Base-by-base conservation (phyloP, 2,888 invertebrate species). In the Leptopilina syphax region DNA sequence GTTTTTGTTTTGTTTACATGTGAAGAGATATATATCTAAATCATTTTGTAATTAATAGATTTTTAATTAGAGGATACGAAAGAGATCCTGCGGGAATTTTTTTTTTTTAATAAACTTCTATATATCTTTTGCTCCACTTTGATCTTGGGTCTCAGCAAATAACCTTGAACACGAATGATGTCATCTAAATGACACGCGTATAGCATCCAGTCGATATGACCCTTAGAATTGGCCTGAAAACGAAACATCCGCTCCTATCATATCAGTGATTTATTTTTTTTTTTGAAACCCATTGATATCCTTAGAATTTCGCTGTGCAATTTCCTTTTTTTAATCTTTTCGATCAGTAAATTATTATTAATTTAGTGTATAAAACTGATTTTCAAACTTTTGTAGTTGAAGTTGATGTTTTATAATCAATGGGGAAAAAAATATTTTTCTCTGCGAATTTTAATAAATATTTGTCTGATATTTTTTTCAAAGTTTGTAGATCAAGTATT, bases 81-180 rank as follows among this genome's bases (percentile, higher is more conserved):
- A 63, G 18, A 63, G 24, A 63, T 63, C 63, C 63, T 63, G 63
- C 50, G 63, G 27, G 47, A 24, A 7, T 70, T 50, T 50, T 70
- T 54, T 18, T 18, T 18, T 18, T 18, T 18, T 18, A 50, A 24
- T 70, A 12, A 12, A 3, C 7, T 24, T 54, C 24, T 54, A 68
- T 12, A 50, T 12, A 70, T 18, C 12, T 50, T 70, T 1, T 70
- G 50, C 70, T 70, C 50, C 70, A 70, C 50, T 70, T 70, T 70
- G 70, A 70, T 70, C 70, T 70, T 7, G 44, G 54, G 70, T 12
- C 50, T 47, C 50, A 12, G 47, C 13, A 50, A 24, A 7, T 18
- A 50, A 70, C 70, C 70, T 70, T 70, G 70, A 70, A 24, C 34
- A 34, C 24, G 68, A 68, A 68, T 68, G 68, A 68, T 68, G 68